Base-by-base conservation (phyloP, 2,888 invertebrate species). In the Pecten maximus region DNA sequence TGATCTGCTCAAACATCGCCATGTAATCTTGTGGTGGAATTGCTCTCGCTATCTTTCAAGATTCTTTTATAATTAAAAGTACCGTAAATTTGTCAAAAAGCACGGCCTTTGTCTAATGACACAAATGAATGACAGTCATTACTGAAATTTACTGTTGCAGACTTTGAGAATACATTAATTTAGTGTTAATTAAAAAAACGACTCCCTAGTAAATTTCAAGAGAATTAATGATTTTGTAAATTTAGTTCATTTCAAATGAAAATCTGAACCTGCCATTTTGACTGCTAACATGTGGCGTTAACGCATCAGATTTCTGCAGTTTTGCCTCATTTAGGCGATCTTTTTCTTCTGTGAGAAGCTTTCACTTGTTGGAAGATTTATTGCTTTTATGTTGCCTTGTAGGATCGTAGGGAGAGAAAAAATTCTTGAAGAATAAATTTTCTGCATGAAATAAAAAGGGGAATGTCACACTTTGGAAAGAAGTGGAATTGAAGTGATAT, bases 51-150 rank as follows among this genome's bases (percentile, higher is more conserved):
- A 28, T 74, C 74, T 74, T 74, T 35, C 28, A 35, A 6, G 74
- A 35, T 74, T 10, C 74, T 74, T 74, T 74, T 28, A 74, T 74
- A 74, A 74, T 74, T 74, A 74, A 74, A 35, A 74, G 35, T 74
- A 74, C 74, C 28, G 74, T 74, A 74, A 74, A 74, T 74, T 74
- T 74, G 74, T 74, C 74, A 74, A 74, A 74, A 74, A 74, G 74
- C 74, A 8, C 35, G 74, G 35, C 28, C 12, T 74, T 74, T 74
- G 74, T 74, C 74, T 74, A 74, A 74, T 35, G 74, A 35, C 35
- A 28, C 8, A 23, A 74, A 74, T 74, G 74, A 15, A 74, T 74
- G 74, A 35, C 1, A 28, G 35, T 74, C 74, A 74, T 74, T 74
- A 74, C 28, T 28, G 74, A 74, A 74, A 74, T 74, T 74, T 74